Base-by-base conservation (phyloP, 2,113 vertebrate species). In the Ifrita kowaldi region DNA sequence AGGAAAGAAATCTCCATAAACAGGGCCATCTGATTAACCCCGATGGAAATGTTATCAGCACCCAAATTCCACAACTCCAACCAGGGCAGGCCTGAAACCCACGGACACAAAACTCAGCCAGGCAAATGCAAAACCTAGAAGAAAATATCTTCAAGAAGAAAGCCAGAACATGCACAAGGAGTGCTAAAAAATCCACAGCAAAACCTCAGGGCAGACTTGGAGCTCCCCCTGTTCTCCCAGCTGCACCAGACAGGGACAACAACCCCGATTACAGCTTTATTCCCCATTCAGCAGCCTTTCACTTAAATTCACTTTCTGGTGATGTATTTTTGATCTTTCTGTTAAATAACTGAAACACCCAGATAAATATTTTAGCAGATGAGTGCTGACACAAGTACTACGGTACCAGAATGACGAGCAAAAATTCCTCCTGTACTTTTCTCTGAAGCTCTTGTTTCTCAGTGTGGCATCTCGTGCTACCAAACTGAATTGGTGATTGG, bases 321-420 rank as follows among this genome's bases (percentile, higher is more conserved):
- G 68, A 85, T 87, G 79, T 41, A 96, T 90, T 96, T 95, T 92
- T 93, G 63, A 93, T 70, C 46, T 56, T 77, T 42, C 42, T 67
- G 35, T 92, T 95, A 94, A 86, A 86, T 92, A 96, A 95, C 87
- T 93, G 68, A 77, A 91, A 76, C 59, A 63, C 8, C 4, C 79
- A 77, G 87, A 90, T 96, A 64, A 96, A 94, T 96, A 95, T 84
- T 96, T 96, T 10, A 94, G 50, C 55, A 32, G 56, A 39, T 27
- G 47, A 89, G 53, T n/a, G 59, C 67, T 77, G 55, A 80, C 32
- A 75, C 68, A 69, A 80, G 69, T 22, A 46, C 16, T 64, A 80
- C 75, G 12, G 2, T 24, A 65, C 30, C 26, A 79, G 39, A 85
- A 60, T 16, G 27, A n/a, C 11, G 28, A 71, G 35, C 20, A 70